Percentiles rank a stretch among this genome's conserved stretches.
These are phyloP conservation scores for Eristalis pertinax DNA, from an alignment of 2,888 invertebrate species.

Conservation along the genomic window DNA sequence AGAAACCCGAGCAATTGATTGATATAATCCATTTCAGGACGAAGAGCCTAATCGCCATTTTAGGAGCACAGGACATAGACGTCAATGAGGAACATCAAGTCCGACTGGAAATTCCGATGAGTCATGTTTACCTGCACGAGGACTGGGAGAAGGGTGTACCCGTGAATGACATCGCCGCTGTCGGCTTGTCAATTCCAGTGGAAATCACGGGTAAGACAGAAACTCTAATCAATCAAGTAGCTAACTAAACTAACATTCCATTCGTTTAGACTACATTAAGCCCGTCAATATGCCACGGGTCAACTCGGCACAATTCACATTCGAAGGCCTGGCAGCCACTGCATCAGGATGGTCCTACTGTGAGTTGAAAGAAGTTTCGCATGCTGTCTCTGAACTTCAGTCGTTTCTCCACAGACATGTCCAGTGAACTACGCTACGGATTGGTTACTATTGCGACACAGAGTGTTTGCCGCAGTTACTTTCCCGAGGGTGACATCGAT, in stretches of 20 bases:
- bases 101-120: background rate
- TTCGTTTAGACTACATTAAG: background rate
- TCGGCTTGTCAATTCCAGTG: conserved; percentile 49
- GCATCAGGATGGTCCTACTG: conserved; percentile 32
- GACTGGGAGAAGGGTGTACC: conserved; percentile 43
- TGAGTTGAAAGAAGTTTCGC: background rate
- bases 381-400: background rate
- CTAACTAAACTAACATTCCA: background rate
- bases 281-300: conserved; percentile 15
- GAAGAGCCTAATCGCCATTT: background rate
- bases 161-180: conserved; percentile 66
- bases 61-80: conserved; percentile 8
- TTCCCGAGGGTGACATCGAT: conserved; percentile 12
- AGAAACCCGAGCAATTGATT: too few species aligned
- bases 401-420: background rate
- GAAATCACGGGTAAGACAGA: conserved; percentile 33
- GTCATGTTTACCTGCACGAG: conserved; percentile 35
- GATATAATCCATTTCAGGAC: background rate
- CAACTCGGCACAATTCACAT: background rate
- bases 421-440: conserved; percentile 12
- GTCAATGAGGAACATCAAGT: background rate
- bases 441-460: background rate
- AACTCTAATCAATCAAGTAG: background rate
- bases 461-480: conserved; percentile 3
- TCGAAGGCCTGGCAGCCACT: conserved; percentile 9